A percentile compares a stretch with the other conserved stretches of the same genome.
phyloP scores from a whole-genome alignment of 2,888 invertebrate genomes.

The Dicycla oo region DNA sequence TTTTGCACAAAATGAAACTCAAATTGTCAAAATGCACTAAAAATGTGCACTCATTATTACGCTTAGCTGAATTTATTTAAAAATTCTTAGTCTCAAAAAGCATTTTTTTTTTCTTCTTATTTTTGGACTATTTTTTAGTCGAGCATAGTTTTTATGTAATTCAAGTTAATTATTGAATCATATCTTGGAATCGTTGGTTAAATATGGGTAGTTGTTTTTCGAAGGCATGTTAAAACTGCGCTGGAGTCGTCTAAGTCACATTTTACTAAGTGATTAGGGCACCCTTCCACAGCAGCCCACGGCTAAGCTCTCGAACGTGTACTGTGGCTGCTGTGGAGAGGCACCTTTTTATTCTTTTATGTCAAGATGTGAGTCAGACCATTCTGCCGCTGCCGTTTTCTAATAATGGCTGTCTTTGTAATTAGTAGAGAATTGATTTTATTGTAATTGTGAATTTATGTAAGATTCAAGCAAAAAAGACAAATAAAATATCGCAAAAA shows the following conservation, averaged over 20 bases:
- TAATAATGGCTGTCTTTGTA: conserved; percentile 18
- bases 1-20: conserved; percentile 18
- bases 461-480: background rate
- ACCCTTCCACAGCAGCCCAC: too few species aligned
- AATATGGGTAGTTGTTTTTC: conserved; percentile 35
- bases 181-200: conserved; percentile 61
- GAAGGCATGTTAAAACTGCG: conserved; percentile 11
- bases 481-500: background rate
- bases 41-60: conserved; percentile 43
- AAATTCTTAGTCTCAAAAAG: conserved; percentile 39
- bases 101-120: conserved; percentile 45
- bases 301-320: too few species aligned
- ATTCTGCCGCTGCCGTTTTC: background rate
- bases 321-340: background rate
- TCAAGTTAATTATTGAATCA: conserved; percentile 61
- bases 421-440: conserved; percentile 3
- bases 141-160: conserved; percentile 49
- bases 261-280: background rate
- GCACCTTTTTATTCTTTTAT: background rate
- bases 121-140: conserved; percentile 41
- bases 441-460: conserved; percentile 28
- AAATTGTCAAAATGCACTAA: conserved; percentile 34
- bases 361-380: background rate
- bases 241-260: conserved; percentile 1
- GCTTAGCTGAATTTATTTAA: conserved; percentile 47